These are phyloP conservation scores for Meiosimyza decipiens DNA, from an alignment of 2,888 invertebrate genomes.

Conservation along the genomic window DNA sequence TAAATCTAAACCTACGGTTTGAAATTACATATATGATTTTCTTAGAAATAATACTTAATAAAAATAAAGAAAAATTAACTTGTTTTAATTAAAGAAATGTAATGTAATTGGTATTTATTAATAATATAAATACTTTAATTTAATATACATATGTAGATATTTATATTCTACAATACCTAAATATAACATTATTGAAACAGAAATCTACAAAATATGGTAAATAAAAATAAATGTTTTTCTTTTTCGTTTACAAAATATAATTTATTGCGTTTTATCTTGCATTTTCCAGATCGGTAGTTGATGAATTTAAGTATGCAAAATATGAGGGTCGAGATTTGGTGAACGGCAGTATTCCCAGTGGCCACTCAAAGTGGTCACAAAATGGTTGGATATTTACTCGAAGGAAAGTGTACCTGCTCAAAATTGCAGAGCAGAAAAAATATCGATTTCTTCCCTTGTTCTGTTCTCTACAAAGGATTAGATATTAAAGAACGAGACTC, in stretches of 20 bases:
- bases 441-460: no score
- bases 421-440: no score
- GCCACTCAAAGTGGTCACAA: no score
- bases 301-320: no score
- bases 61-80: conserved; percentile 21
- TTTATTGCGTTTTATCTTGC: background rate
- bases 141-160: conserved; percentile 20
- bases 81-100: conserved; percentile 3
- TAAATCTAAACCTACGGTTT: background rate
- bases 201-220: conserved; percentile 15
- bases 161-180: conserved; percentile 23
- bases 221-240: conserved; percentile 24
- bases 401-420: no score
- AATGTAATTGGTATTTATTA: conserved; percentile 11
- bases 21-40: background rate
- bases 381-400: no score
- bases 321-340: no score
- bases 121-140: conserved; percentile 19
- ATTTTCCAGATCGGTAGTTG: no score
- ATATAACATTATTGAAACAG: conserved; percentile 16
- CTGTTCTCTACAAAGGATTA: no score
- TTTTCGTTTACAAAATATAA: conserved; percentile 27
- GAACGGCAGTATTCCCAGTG: no score
- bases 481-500: no score
- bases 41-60: conserved; percentile 7